These are phyloP conservation scores for Toxotes lorentzi DNA, from an alignment of 2,797 vertebrate species.

Conservation along the genomic window DNA sequence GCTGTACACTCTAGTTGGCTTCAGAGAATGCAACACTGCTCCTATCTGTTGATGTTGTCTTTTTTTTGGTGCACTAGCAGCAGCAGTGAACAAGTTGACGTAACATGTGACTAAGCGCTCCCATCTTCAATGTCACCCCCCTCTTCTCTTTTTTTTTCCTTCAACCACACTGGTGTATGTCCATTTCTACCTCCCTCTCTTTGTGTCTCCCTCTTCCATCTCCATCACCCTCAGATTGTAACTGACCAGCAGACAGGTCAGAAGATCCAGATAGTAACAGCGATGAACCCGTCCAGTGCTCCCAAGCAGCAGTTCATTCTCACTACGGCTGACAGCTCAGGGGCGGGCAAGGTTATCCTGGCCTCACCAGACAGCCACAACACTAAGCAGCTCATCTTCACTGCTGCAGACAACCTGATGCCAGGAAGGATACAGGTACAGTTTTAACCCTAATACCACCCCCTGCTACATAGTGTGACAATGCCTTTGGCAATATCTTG, in stretches of 20 bases:
- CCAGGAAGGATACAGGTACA: constrained; percentile 96
- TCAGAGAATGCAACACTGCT: constrained; percentile 15
- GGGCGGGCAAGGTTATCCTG: constrained; percentile 95
- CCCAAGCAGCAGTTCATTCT: constrained; percentile 96
- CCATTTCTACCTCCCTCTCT: constrained; percentile 18
- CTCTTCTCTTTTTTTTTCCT: background rate
- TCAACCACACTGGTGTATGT: constrained; percentile 9
- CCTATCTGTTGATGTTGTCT: constrained; percentile 20
- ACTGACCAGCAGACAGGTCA: constrained; percentile 97
- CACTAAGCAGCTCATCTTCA: constrained; percentile 96
- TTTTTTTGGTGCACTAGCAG: background rate
- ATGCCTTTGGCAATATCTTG: background rate
- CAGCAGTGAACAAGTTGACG: background rate
- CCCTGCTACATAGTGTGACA: background rate
- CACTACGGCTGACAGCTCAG: constrained; percentile 92
- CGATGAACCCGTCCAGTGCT: constrained; percentile 91
- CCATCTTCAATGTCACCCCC: background rate
- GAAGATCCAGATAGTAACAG: constrained; percentile 97
- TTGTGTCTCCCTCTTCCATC: constrained; percentile 20
- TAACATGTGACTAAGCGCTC: constrained; percentile 16
- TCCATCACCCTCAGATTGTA: constrained; percentile 89
- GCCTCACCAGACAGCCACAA: constrained; percentile 91
- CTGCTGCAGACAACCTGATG: constrained; percentile 93
- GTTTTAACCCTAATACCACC: constrained; percentile 3
- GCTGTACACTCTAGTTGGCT: background rate